Base-by-base conservation (phyloP, 2,888 invertebrate genomes). In the Scotopteryx bipunctaria region DNA sequence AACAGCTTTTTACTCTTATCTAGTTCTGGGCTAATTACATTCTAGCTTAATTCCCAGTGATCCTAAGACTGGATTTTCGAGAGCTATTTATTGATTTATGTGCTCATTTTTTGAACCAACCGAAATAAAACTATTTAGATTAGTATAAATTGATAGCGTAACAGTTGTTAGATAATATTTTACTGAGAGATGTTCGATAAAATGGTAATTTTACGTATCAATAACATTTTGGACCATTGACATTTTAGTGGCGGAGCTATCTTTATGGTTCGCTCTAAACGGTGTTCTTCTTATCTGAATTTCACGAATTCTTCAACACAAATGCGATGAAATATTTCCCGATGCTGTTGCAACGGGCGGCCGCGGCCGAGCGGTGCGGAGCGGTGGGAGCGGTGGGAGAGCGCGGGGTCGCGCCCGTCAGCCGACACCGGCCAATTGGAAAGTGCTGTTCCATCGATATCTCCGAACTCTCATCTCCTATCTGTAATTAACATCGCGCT, bases 401-500 rank as follows among this genome's bases (percentile, higher is more conserved):
- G 44, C 47, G 59, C 53, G 51, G 55, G 55, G 67, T 67, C 69
- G 57, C 64, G 64, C 57, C 58, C 60, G 67, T 58, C 64, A 63
- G 64, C 63, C 38, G 63, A 56, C 62, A 61, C 59, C 45, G 48
- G 57, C 61, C 51, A 57, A 57, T 59, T 59, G 23, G 64, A 59
- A 62, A 62, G 61, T 54, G 61, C 48, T 50, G 59, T 57, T 50
- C 35, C 33, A 46, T 41, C 52, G 52, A 33, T 53, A 53, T 53
- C 52, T 33, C 1, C 16, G 1, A 21, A 23, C 32, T 37, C 52
- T 36, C 52, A 48, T 44, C 43, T 40, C 43, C 37, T 83, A 83
- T 83, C 83, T 83, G 72, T 83, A 81, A 83, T 81, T 78, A 83
- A 75, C 76, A 83, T 83, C 83, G 73, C 61, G 35, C 69, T 76